phyloP scores from a whole-genome alignment of 2,888 invertebrate species.

The Pelosia muscerda region DNA sequence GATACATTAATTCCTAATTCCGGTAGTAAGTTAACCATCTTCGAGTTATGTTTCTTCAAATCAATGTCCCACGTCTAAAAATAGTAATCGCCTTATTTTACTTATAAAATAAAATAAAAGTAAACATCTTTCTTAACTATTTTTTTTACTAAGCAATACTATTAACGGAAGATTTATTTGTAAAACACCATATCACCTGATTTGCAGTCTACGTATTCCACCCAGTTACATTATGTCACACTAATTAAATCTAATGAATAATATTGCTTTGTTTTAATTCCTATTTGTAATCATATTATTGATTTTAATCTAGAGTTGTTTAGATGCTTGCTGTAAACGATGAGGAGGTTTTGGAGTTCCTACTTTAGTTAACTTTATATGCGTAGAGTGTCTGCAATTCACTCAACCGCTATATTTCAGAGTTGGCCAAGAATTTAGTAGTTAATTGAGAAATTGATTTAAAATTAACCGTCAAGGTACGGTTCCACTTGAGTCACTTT shows the following conservation, averaged over 20 bases:
- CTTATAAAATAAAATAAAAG: conserved; percentile 31
- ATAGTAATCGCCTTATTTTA: conserved; percentile 41
- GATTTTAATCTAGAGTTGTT: conserved; percentile 50
- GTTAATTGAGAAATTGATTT: not conserved
- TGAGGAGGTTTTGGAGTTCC: conserved; percentile 24
- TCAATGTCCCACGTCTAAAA: conserved; percentile 41
- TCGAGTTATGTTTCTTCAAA: conserved; percentile 20
- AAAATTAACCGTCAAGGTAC: not conserved
- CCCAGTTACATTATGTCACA: conserved; percentile 59
- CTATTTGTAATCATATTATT: conserved; percentile 53
- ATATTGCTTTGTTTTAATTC: conserved; percentile 71
- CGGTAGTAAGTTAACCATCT: not conserved
- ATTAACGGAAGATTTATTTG: conserved; percentile 58
- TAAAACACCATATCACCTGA: conserved; percentile 69
- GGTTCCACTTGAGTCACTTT: not conserved
- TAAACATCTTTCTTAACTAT: conserved; percentile 27
- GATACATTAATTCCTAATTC: not conserved
- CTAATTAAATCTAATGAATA: conserved; percentile 63
- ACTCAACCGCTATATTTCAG: not conserved
- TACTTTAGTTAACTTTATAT: not conserved
- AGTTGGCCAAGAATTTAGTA: not conserved
- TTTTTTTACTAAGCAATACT: conserved; percentile 61
- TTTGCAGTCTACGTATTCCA: conserved; percentile 76
- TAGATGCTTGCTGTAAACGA: conserved; percentile 44
- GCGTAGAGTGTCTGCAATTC: not conserved